These are phyloP conservation scores for Arothron firmamentum DNA, from an alignment of 2,113 vertebrate genomes.

Conservation along the genomic window DNA sequence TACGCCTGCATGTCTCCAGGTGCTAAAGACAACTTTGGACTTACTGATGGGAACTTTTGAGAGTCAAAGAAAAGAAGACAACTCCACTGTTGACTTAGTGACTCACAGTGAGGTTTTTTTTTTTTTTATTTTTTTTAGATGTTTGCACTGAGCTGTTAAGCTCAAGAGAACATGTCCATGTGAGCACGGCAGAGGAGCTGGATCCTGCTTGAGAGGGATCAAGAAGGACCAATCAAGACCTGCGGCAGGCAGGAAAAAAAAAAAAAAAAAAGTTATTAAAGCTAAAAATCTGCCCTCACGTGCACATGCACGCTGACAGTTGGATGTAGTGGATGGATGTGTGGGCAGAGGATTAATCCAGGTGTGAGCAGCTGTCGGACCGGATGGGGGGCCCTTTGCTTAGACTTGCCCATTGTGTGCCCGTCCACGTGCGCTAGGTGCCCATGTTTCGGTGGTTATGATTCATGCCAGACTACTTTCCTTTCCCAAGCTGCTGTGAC, in stretches of 20 bases:
- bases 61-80: conserved; percentile 26
- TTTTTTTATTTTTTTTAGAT: conserved; percentile 6
- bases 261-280: neutral
- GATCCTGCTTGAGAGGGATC: conserved; percentile 40
- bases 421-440: conserved; percentile 59
- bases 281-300: neutral
- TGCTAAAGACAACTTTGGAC: conserved; percentile 16
- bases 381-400: conserved; percentile 30
- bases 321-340: conserved; percentile 3
- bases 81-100: conserved; percentile 57
- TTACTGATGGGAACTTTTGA: conserved; percentile 27
- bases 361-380: conserved; percentile 39
- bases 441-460: conserved; percentile 57
- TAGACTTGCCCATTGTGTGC: conserved; percentile 44
- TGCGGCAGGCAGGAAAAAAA: neutral
- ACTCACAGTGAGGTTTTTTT: conserved; percentile 42
- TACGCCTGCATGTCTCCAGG: neutral
- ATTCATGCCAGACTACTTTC: conserved; percentile 59
- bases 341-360: conserved; percentile 28
- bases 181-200: conserved; percentile 36
- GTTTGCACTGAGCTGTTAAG: conserved; percentile 50
- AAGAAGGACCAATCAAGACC: conserved; percentile 5
- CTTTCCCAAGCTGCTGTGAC: conserved; percentile 57
- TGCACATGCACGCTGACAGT: neutral
- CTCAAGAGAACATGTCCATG: conserved; percentile 35